phyloP scores from a whole-genome alignment of 2,888 invertebrate species.

The Apodemia duryi region DNA sequence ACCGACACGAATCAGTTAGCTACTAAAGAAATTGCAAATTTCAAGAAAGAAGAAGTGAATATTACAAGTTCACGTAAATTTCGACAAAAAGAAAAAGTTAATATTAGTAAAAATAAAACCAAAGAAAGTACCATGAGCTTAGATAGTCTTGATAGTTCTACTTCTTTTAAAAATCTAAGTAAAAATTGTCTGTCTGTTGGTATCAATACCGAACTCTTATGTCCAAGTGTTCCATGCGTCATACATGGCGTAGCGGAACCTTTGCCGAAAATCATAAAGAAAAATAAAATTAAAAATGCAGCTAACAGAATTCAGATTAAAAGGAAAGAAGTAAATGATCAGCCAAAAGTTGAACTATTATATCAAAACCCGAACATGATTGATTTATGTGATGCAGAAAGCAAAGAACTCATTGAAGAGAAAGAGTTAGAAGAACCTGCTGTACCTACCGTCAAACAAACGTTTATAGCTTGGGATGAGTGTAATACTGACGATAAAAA shows the following conservation, averaged over 20 bases:
- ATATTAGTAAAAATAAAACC: slow-evolving; percentile 30
- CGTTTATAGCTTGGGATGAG: not conserved
- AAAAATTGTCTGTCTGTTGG: slow-evolving; percentile 53
- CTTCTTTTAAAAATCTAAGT: slow-evolving; percentile 33
- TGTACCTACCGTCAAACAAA: not conserved
- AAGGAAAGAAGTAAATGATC: slow-evolving; percentile 17
- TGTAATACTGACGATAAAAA: slow-evolving; percentile 7
- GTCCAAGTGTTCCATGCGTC: slow-evolving; percentile 59
- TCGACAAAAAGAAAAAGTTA: slow-evolving; percentile 24
- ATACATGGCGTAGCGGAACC: slow-evolving; percentile 51
- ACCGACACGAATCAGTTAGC: slow-evolving; percentile 21
- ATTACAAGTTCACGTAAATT: slow-evolving; percentile 20
- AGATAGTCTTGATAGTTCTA: slow-evolving; percentile 58
- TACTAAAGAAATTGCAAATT: slow-evolving; percentile 6
- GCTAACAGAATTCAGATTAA: slow-evolving; percentile 20
- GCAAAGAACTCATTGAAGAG: slow-evolving; percentile 32
- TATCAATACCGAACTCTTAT: slow-evolving; percentile 61
- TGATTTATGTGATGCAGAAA: slow-evolving; percentile 45
- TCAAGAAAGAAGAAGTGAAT: slow-evolving; percentile 26
- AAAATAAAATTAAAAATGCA: slow-evolving; percentile 24
- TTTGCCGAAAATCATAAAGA: not conserved
- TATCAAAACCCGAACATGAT: slow-evolving; percentile 59
- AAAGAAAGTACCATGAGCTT: slow-evolving; percentile 64
- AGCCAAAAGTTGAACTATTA: slow-evolving; percentile 52
- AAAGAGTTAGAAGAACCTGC: not conserved